These are phyloP conservation scores for Harmothoe impar DNA, from an alignment of 2,888 invertebrate species.

Conservation along the genomic window DNA sequence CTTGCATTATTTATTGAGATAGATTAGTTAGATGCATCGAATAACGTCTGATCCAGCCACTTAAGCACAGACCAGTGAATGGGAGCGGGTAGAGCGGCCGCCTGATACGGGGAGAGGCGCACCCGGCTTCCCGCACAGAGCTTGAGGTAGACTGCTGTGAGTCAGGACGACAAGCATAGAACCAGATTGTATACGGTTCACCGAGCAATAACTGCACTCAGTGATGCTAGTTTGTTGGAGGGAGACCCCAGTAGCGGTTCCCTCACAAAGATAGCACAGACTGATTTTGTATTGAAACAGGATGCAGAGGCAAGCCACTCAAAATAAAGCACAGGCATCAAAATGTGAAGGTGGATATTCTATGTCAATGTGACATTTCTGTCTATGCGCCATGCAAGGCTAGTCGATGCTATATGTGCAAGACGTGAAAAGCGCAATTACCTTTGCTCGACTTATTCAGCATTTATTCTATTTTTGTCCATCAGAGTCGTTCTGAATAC, in stretches of 20 bases:
- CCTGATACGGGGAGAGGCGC: not conserved
- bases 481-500: no score
- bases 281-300: not conserved
- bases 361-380: no score
- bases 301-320: no score
- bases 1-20: conserved; percentile 47
- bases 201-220: not conserved
- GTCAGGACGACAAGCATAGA: not conserved
- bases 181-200: no score
- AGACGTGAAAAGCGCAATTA: no score
- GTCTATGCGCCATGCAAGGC: no score
- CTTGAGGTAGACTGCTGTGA: conserved; percentile 11
- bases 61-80: not conserved
- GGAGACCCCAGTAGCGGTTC: not conserved
- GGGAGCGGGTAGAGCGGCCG: no score
- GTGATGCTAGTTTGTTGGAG: not conserved
- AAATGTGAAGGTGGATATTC: no score
- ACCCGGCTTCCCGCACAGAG: not conserved
- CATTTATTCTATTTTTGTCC: no score
- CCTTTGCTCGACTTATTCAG: no score
- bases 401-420: no score
- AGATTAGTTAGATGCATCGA: not conserved
- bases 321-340: no score
- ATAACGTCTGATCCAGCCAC: conserved; percentile 29
- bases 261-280: not conserved